Conservation (phyloP, 2,888 invertebrate genomes). For the Mesoligia furuncula region DNA sequence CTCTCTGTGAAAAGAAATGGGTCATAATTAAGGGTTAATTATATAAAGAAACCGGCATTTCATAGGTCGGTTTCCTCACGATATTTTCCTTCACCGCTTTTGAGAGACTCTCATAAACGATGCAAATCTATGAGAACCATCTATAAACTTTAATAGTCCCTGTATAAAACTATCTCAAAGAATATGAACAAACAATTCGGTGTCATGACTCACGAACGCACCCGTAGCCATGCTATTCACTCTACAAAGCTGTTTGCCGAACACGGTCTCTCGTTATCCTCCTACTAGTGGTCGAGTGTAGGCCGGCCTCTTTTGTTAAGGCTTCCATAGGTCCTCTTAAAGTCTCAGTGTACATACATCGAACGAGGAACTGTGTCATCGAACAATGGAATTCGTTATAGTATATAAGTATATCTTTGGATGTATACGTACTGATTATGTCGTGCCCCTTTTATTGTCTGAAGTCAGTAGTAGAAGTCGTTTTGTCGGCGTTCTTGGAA, state of each 20-base stretch:
- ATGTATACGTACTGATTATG: slow-evolving; percentile 27
- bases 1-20: not conserved
- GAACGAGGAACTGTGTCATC: slow-evolving; percentile 56
- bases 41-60: too few relatives aligned
- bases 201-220: slow-evolving; percentile 1
- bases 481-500: slow-evolving; percentile 12
- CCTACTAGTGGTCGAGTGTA: slow-evolving; percentile 65
- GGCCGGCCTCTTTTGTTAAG: slow-evolving; percentile 66
- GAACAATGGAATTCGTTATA: slow-evolving; percentile 61
- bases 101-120: not conserved
- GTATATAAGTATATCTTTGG: slow-evolving; percentile 44
- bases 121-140: not conserved
- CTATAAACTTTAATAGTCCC: slow-evolving; percentile 17
- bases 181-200: slow-evolving; percentile 32
- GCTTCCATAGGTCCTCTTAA: slow-evolving; percentile 65
- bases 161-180: slow-evolving; percentile 17
- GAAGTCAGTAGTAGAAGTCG: slow-evolving; percentile 23
- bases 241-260: slow-evolving; percentile 67
- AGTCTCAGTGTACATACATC: slow-evolving; percentile 62
- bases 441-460: slow-evolving; percentile 36
- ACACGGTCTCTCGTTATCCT: slow-evolving; percentile 72
- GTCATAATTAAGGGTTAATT: too few relatives aligned
- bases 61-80: too few relatives aligned
- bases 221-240: slow-evolving; percentile 45
- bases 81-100: not conserved